phyloP scores from a whole-genome alignment of 2,888 invertebrate species.

The Matsumyia berberina region DNA sequence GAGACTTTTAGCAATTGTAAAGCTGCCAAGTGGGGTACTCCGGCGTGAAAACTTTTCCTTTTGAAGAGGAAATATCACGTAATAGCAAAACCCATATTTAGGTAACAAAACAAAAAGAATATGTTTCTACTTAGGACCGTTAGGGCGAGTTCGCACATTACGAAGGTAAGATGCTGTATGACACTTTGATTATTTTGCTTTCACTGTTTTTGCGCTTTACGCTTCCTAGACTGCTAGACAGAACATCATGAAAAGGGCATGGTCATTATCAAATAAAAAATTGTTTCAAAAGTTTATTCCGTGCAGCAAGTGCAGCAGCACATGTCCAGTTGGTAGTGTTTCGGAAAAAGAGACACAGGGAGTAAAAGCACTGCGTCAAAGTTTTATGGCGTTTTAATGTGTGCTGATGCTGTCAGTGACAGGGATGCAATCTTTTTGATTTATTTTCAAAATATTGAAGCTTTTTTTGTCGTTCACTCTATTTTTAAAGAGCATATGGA shows the following conservation, averaged over 20 bases:
- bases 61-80: conserved; percentile 26
- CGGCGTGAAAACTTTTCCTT: conserved; percentile 12
- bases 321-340: conserved; percentile 58
- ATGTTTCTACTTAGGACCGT: conserved; percentile 4
- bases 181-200: conserved; percentile 16
- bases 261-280: conserved; percentile 48
- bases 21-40: conserved; percentile 52
- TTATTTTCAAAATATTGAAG: conserved; percentile 64
- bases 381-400: conserved; percentile 66
- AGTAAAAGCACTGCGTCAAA: conserved; percentile 53
- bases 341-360: conserved; percentile 25
- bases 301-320: conserved; percentile 53
- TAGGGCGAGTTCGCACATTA: conserved; percentile 39
- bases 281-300: conserved; percentile 48
- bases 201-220: conserved; percentile 45
- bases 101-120: conserved; percentile 3
- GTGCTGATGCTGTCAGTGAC: conserved; percentile 67
- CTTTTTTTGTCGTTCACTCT: conserved; percentile 11
- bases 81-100: conserved; percentile 41
- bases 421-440: conserved; percentile 68
- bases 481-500: conserved; percentile 6
- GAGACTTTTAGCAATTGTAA: conserved; percentile 30
- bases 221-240: conserved; percentile 42
- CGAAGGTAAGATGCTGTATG: conserved; percentile 40
- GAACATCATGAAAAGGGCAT: conserved; percentile 46